Percentiles rank a stretch among this genome's conserved stretches.
These are phyloP conservation scores for Ypsolopha sequella DNA, from an alignment of 2,888 invertebrate species.

Conservation along the genomic window DNA sequence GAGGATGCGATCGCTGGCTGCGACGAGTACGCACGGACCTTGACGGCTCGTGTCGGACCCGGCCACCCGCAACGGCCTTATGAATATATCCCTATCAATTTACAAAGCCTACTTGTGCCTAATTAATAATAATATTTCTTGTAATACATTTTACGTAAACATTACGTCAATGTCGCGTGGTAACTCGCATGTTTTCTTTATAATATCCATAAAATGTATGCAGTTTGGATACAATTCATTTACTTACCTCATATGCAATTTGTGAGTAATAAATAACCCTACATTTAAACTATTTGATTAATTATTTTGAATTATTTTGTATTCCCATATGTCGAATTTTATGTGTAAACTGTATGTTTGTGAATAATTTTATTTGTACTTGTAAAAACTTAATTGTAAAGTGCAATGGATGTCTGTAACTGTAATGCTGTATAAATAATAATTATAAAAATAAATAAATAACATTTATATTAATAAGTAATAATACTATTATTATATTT, in stretches of 20 bases:
- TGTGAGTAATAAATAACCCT: neutral
- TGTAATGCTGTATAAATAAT: too few relatives aligned
- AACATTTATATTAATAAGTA: too few relatives aligned
- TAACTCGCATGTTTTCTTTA: neutral
- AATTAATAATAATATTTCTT: conserved; percentile 15
- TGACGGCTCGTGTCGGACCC: conserved; percentile 18
- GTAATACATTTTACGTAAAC: conserved; percentile 5
- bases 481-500: too few relatives aligned
- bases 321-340: too few relatives aligned
- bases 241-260: neutral
- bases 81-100: conserved; percentile 23
- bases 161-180: neutral
- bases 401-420: too few relatives aligned
- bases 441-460: too few relatives aligned
- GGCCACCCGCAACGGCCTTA: conserved; percentile 30
- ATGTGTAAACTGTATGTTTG: too few relatives aligned
- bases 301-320: too few relatives aligned
- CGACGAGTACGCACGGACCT: conserved; percentile 16
- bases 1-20: neutral
- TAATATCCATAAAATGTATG: neutral
- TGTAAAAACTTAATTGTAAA: too few relatives aligned
- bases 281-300: neutral
- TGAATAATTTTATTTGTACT: too few relatives aligned
- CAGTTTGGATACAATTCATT: neutral
- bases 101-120: conserved; percentile 20